Percentiles rank a stretch among this genome's conserved stretches.
Conservation (phyloP, 2,888 invertebrate genomes). For the Baccha elongata region DNA sequence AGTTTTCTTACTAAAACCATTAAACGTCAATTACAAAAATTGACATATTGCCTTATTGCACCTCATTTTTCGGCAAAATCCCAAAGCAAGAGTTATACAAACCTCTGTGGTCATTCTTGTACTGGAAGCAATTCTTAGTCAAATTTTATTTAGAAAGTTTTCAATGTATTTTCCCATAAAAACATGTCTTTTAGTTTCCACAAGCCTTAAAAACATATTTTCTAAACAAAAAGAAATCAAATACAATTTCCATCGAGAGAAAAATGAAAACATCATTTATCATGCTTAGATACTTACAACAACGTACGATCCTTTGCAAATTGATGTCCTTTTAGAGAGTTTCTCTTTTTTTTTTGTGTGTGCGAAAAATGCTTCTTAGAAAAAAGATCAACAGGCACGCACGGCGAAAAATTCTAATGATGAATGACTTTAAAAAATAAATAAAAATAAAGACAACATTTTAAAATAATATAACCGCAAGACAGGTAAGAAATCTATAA, state of each 20-base stretch:
- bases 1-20: slow-evolving; percentile 3
- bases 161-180: not conserved
- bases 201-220: slow-evolving; percentile 12
- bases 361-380: slow-evolving; percentile 57
- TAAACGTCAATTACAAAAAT: slow-evolving; percentile 66
- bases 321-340: slow-evolving; percentile 28
- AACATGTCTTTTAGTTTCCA: not conserved
- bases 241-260: slow-evolving; percentile 3
- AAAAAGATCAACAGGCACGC: slow-evolving; percentile 50
- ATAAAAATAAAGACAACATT: not conserved
- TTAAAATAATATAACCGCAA: slow-evolving; percentile 48
- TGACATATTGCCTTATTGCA: slow-evolving; percentile 41
- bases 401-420: slow-evolving; percentile 55
- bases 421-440: slow-evolving; percentile 56
- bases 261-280: slow-evolving; percentile 63
- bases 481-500: slow-evolving; percentile 58
- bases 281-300: slow-evolving; percentile 31
- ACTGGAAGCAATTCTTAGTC: not conserved
- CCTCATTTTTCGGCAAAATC: not conserved
- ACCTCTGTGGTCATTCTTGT: slow-evolving; percentile 11
- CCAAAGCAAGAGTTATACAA: slow-evolving; percentile 44
- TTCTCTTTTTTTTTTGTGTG: slow-evolving; percentile 37
- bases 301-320: slow-evolving; percentile 39
- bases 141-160: slow-evolving; percentile 17
- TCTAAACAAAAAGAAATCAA: slow-evolving; percentile 3